Base-by-base conservation (phyloP, 1,140 invertebrate species). In the Venturia canescens region DNA sequence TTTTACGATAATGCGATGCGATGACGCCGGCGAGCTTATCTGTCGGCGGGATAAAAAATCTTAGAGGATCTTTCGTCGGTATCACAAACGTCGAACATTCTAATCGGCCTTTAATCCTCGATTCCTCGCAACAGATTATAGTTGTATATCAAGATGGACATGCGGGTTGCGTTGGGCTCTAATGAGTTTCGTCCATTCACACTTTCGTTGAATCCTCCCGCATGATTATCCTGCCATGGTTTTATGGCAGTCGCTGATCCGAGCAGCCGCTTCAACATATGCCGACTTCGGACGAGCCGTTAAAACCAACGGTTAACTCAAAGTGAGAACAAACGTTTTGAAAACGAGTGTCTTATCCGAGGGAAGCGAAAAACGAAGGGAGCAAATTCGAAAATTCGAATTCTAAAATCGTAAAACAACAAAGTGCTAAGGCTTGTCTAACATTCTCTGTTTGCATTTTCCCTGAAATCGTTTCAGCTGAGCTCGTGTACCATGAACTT, bases 71-170 rank as follows among this genome's bases (percentile, higher is more conserved):
- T n/a, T 53, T 53, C 11, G 50, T 3, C 50, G n/a, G n/a, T 53
- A 53, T 21, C 16, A n/a, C 7, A 18, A 53, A 15, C 16, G 50
- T n/a, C n/a, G n/a, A 4, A n/a, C 18, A 53, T 53, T 53, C 50
- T 53, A 53, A 53, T 53, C 50, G 18, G 16, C 50, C 50, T 53
- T 53, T n/a, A 53, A 53, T 53, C 50, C 50, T 53, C n/a, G 50
- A 53, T 53, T 53, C 6, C 18, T 53, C 16, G 50, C 50, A 53
- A 44, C n/a, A 18, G 50, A 53, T 53, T 53, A 53, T n/a, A n/a
- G 50, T 53, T 53, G 50, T 53, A 53, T 53, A n/a, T 53, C 50
- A 53, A 53, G 2, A 53, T 53, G 50, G 50, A 53, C 50, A n/a
- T 15, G 7, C n/a, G n/a, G 18, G 1, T n/a, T n/a, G n/a, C n/a